Percentiles rank a stretch among this genome's conserved stretches.
These are phyloP conservation scores for Drosophila watanabei DNA, from an alignment of 1,140 invertebrate genomes.

Conservation along the genomic window DNA sequence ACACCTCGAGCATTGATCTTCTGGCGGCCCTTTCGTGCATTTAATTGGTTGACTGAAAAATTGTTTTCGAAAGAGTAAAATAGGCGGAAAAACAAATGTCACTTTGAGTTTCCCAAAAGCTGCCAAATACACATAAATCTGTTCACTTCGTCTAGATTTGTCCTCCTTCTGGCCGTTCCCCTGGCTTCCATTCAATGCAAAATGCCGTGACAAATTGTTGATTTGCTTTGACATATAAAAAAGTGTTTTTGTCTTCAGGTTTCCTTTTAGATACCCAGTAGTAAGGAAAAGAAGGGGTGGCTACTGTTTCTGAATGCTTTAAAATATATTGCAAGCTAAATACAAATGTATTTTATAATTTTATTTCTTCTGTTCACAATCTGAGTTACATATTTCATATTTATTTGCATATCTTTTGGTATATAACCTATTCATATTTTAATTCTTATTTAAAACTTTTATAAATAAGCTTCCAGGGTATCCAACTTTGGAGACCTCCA, in stretches of 20 bases:
- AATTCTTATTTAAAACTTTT: not conserved
- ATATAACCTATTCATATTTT: too few relatives aligned
- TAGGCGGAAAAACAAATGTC: constrained; percentile 31
- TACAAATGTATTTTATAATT: not conserved
- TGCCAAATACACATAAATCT: constrained; percentile 25
- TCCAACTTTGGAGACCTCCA: not conserved
- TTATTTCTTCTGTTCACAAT: not conserved
- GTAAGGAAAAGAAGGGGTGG: too few relatives aligned
- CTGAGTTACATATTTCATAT: not conserved
- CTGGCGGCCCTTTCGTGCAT: constrained; percentile 35
- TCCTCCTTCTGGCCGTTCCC: constrained; percentile 21
- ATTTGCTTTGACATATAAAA: constrained; percentile 68
- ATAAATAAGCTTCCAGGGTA: constrained; percentile 5
- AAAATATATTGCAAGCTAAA: not conserved
- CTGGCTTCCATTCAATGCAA: constrained; percentile 64
- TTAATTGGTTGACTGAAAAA: constrained; percentile 45
- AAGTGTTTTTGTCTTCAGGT: constrained; percentile 43
- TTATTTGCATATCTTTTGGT: not conserved
- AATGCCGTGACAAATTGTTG: constrained; percentile 69
- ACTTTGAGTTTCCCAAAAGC: constrained; percentile 47
- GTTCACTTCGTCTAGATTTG: constrained; percentile 24
- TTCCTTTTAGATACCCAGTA: constrained; percentile 20
- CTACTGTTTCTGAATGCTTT: too few relatives aligned
- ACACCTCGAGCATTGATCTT: constrained; percentile 35
- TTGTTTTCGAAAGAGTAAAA: constrained; percentile 23